These are phyloP conservation scores for Anolis apletophallus DNA, from an alignment of 2,797 vertebrate species.

Conservation along the genomic window DNA sequence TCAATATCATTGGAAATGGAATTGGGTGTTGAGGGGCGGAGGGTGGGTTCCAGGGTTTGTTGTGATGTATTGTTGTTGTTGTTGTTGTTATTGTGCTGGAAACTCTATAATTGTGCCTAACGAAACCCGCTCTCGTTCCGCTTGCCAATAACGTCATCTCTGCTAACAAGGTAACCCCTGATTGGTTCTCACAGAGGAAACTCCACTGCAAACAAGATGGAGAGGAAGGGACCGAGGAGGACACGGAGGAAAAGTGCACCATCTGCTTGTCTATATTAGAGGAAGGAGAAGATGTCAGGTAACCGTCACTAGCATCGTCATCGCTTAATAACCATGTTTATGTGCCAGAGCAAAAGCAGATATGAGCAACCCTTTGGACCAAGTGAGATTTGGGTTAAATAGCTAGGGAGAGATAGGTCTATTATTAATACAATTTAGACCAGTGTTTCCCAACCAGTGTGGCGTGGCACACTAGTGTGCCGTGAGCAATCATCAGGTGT, in stretches of 20 bases:
- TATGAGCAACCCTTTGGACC: too few relatives aligned
- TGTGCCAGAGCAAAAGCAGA: too few relatives aligned
- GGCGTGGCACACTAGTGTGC: too few relatives aligned
- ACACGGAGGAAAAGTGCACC: constrained; percentile 99
- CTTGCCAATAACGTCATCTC: constrained; percentile 88
- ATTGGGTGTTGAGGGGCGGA: not conserved
- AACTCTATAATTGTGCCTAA: constrained; percentile 61
- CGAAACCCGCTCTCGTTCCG: constrained; percentile 75
- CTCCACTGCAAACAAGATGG: constrained; percentile 96
- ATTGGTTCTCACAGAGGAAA: constrained; percentile 98
- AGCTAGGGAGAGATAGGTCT: too few relatives aligned
- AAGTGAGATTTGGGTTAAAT: too few relatives aligned
- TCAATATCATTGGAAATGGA: too few relatives aligned
- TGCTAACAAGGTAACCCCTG: constrained; percentile 90
- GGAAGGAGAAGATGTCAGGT: constrained; percentile 98
- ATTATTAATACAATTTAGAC: too few relatives aligned
- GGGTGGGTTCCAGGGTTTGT: too few relatives aligned
- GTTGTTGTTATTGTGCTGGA: not conserved
- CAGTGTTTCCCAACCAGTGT: too few relatives aligned
- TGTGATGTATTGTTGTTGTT: constrained; percentile 5
- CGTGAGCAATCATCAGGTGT: too few relatives aligned
- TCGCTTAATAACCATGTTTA: too few relatives aligned
- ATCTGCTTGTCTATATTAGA: constrained; percentile 99
- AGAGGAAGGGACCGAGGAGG: constrained; percentile 95
- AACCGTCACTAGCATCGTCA: constrained; percentile 42